A percentile compares a stretch with the other conserved stretches of the same genome.
phyloP scores from a whole-genome alignment of 2,797 vertebrate genomes.

The Syndactyla subalaris region DNA sequence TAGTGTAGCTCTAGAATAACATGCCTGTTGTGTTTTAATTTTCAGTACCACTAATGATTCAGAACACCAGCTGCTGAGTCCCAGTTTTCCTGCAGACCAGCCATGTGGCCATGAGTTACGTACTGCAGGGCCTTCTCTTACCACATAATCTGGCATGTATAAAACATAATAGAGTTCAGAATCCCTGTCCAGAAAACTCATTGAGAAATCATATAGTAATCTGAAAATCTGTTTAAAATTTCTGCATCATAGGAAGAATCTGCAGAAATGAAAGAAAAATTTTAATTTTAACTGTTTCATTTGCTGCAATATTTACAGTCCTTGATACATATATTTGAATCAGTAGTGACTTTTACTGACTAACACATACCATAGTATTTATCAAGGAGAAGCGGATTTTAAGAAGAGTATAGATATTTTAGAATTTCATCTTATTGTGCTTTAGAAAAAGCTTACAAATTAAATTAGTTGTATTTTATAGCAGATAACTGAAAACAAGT shows the following conservation, averaged over 20 bases:
- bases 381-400: background rate
- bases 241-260: background rate
- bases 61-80: background rate
- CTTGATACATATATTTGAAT: background rate
- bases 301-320: background rate
- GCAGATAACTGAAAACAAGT: background rate
- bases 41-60: background rate
- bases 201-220: background rate
- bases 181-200: background rate
- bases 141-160: background rate
- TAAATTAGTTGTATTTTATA: background rate
- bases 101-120: background rate
- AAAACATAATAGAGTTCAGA: background rate
- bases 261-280: background rate
- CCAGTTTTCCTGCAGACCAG: accelerated
- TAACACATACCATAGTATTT: background rate
- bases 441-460: background rate
- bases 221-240: background rate
- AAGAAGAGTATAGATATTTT: background rate
- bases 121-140: background rate
- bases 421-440: background rate
- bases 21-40: background rate
- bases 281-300: background rate
- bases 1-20: background rate
- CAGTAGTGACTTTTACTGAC: background rate